These are phyloP conservation scores for Psittacus erithacus DNA, from an alignment of 2,113 vertebrate species.

Conservation along the genomic window DNA sequence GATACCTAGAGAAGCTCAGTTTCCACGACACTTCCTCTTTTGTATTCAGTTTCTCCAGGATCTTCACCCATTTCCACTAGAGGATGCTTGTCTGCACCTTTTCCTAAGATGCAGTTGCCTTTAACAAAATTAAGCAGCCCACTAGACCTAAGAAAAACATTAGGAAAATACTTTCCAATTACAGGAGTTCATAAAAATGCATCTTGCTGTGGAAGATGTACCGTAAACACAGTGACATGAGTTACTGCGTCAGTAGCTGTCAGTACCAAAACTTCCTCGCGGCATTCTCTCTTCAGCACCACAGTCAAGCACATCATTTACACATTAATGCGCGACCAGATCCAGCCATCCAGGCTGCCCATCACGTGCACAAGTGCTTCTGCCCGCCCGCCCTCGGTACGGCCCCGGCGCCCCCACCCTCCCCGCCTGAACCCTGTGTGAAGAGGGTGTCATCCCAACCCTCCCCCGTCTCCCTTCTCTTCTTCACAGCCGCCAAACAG, in stretches of 20 bases:
- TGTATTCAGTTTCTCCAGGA: neutral
- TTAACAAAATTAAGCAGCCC: neutral
- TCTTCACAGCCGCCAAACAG: neutral
- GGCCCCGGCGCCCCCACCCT: neutral
- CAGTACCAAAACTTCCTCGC: neutral
- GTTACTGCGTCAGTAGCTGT: rapidly evolving
- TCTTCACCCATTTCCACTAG: neutral
- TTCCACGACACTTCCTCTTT: neutral
- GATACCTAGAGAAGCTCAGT: neutral
- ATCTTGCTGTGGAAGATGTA: neutral
- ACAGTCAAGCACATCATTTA: neutral
- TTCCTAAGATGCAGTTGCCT: neutral
- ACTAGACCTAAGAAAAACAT: neutral
- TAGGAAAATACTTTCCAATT: neutral
- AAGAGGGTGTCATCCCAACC: neutral
- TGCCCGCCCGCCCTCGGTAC: neutral
- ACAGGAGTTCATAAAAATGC: neutral
- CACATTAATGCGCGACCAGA: rapidly evolving
- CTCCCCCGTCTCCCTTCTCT: neutral
- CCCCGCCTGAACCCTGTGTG: neutral
- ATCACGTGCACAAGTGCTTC: rapidly evolving
- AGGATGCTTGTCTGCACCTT: neutral
- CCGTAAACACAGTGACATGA: neutral
- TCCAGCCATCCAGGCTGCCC: neutral
- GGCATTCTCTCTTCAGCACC: neutral